Evolutionary conservation across 2,797 vertebrate genomes (phyloP), one percentile per base, ranked within the genome.

Genomic region (Amblyopsis hoosieri): DNA sequence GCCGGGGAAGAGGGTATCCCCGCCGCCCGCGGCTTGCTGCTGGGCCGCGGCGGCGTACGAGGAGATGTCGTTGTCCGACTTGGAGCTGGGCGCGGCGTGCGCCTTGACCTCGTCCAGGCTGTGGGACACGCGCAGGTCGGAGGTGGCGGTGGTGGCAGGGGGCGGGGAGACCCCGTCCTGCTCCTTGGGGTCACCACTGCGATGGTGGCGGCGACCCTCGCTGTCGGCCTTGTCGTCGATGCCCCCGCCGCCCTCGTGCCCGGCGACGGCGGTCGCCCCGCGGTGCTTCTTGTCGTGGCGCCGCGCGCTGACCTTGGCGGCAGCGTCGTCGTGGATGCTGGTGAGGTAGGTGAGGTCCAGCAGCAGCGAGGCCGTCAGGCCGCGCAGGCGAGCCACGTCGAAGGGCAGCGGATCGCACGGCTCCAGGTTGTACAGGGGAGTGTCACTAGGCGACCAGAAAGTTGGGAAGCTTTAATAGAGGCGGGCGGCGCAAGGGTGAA

Each of bases 391-490:
- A 0, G 94, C 93, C 80, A 98, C 96, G 5, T 99, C 97, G 46
- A 99, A 99, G 45, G 95, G 94, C 89, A 97, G 91, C 1, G 97
- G 97, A 85, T 99, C 97, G 9, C 96, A 98, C 50, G 97, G 96
- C 65, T 99, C 97, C 96, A 99, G 92, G 90, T 99, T 99, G 93
- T 98, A 98, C 71, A 99, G 62, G 0, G 97, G 97, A 67, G 97
- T 99, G 93, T 99, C 97, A 96, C 97, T 99, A 97, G 97, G 96
- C 83, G 97, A 99, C 96, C 97, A 99, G 94, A 98, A 99, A 98
- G 95, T 96, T 97, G 96, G 96, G 96, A 98, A 99, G 96, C 96
- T 97, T 99, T 96, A 96, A 96, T 96, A 90, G 95, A 92, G 90
- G 90, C 65, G 63, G 72, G 79, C 71, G 76, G 90, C 3, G 91